Conservation (phyloP, 2,888 invertebrate species). For the Pseudococcus jackbeardsleyi region DNA sequence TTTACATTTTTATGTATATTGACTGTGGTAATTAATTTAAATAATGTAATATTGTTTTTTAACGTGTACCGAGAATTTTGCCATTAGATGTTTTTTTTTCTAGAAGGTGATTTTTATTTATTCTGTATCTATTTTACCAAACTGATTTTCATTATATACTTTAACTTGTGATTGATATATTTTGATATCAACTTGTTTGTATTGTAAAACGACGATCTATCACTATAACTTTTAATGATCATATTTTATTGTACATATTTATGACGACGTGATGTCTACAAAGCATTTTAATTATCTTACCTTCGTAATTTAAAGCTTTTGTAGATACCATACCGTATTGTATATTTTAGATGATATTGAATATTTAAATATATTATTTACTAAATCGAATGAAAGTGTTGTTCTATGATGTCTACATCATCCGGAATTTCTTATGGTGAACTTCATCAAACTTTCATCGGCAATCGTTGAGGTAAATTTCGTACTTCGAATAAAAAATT, state of each 20-base stretch:
- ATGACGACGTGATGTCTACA: constrained; percentile 52
- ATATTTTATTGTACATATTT: constrained; percentile 57
- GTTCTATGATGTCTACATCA: background rate
- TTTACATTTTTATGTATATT: constrained; percentile 46
- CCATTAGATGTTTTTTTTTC: constrained; percentile 37
- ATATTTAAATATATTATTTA: constrained; percentile 51
- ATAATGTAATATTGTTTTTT: constrained; percentile 39
- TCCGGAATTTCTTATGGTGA: no score
- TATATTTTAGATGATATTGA: constrained; percentile 58
- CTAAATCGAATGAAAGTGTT: constrained; percentile 3
- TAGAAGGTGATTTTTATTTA: constrained; percentile 47
- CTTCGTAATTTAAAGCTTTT: constrained; percentile 59
- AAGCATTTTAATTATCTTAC: constrained; percentile 57
- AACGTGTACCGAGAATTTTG: constrained; percentile 42
- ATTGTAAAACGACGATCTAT: constrained; percentile 49
- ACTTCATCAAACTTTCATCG: no score
- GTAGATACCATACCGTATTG: constrained; percentile 61
- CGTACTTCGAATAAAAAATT: no score
- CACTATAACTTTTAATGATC: constrained; percentile 53
- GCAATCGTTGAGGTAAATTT: no score
- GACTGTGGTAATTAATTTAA: constrained; percentile 46
- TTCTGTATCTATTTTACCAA: constrained; percentile 51
- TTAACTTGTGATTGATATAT: constrained; percentile 49
- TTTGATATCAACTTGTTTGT: constrained; percentile 48
- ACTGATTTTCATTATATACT: constrained; percentile 46